Conservation (phyloP, 2,113 vertebrate genomes). For the Phaethornis superciliosus region DNA sequence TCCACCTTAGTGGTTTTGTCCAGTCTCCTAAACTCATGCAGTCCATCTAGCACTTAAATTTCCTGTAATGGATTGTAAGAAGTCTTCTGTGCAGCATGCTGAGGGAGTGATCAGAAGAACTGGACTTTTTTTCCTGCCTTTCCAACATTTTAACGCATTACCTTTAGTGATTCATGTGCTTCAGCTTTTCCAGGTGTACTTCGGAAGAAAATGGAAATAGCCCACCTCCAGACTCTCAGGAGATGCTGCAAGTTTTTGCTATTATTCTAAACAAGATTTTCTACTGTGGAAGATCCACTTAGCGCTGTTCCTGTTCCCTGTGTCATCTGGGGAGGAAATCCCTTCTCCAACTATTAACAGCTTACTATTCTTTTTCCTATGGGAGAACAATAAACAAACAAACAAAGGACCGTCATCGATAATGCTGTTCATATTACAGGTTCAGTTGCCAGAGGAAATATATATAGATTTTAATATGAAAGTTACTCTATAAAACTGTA, state of each 20-base stretch:
- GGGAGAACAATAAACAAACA: constrained; percentile 15
- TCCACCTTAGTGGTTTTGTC: background rate
- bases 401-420: background rate
- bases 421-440: background rate
- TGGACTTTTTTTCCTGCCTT: background rate
- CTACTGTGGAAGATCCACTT: background rate
- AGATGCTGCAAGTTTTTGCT: constrained; percentile 5
- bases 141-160: background rate
- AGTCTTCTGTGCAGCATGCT: background rate
- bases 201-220: constrained; percentile 6
- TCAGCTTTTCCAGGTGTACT: constrained; percentile 19
- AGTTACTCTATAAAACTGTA: background rate
- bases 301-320: background rate
- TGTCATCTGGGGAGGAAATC: background rate
- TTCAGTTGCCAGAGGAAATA: background rate
- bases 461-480: background rate
- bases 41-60: background rate
- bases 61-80: background rate
- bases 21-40: background rate
- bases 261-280: constrained; percentile 14
- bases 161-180: background rate
- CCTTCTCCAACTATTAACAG: background rate
- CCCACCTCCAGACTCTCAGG: background rate
- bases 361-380: background rate
- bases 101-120: background rate